A percentile compares a stretch with the other conserved stretches of the same genome.
These are phyloP conservation scores for Apodemus sylvaticus DNA, from an alignment of 2,113 vertebrate species.

Conservation along the genomic window DNA sequence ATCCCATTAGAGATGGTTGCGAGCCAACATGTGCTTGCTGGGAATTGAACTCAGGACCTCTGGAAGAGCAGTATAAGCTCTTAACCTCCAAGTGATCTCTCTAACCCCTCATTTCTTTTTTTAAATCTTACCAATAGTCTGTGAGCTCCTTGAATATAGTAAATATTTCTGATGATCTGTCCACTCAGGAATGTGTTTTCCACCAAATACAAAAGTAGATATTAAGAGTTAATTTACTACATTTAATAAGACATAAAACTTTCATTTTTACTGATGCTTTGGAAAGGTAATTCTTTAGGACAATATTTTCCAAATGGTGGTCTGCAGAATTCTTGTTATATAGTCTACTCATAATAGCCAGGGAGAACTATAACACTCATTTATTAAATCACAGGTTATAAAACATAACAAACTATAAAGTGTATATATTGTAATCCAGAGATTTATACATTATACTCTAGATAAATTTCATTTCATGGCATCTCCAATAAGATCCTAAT, in stretches of 20 bases:
- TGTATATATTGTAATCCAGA: not conserved
- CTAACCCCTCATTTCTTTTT: not conserved
- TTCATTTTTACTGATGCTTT: conserved; percentile 1
- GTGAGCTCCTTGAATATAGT: not conserved
- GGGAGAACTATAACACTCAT: not conserved
- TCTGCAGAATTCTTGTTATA: not conserved
- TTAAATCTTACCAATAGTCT: not conserved
- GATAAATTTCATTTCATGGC: not conserved
- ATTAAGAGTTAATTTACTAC: not conserved
- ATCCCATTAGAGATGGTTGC: too few relatives aligned
- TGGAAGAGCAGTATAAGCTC: too few relatives aligned
- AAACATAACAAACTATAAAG: not conserved
- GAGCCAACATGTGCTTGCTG: too few relatives aligned
- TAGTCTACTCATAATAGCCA: conserved; percentile 7
- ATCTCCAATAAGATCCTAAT: not conserved
- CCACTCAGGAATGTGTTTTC: not conserved
- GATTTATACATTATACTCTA: too few relatives aligned
- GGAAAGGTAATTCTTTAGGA: conserved; percentile 1
- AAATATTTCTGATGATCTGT: conserved; percentile 33
- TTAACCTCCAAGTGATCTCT: too few relatives aligned
- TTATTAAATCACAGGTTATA: not conserved
- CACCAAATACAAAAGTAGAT: conserved; percentile 23
- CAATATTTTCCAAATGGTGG: not conserved
- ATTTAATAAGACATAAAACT: not conserved
- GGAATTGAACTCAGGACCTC: too few relatives aligned